Conservation (phyloP, 2,113 vertebrate genomes). For the Vanacampus margaritifer region DNA sequence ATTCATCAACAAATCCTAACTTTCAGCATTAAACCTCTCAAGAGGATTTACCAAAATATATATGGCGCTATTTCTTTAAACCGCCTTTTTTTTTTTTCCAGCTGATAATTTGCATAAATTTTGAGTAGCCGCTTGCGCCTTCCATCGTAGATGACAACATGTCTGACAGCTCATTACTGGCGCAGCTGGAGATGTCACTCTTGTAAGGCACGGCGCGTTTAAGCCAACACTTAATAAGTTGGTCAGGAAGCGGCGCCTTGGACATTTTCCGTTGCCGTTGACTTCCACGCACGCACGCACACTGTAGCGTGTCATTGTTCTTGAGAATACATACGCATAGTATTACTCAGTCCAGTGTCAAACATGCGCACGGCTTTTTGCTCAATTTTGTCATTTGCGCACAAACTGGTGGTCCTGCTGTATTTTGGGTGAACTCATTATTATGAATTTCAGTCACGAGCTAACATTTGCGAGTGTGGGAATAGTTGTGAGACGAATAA, state of each 20-base stretch:
- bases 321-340: conserved; percentile 16
- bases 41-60: conserved; percentile 10
- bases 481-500: no score
- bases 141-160: conserved; percentile 53
- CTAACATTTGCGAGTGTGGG: no score
- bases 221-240: conserved; percentile 59
- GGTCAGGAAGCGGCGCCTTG: conserved; percentile 64
- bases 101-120: conserved; percentile 24
- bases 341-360: conserved; percentile 13
- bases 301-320: neutral
- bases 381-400: conserved; percentile 7
- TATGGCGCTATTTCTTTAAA: conserved; percentile 14
- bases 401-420: conserved; percentile 1
- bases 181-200: conserved; percentile 68
- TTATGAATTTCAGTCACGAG: neutral
- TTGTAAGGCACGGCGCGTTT: conserved; percentile 59
- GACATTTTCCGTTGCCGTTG: conserved; percentile 43
- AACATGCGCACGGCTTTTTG: neutral
- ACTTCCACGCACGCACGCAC: conserved; percentile 15
- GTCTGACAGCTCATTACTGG: conserved; percentile 66
- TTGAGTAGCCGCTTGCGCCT: conserved; percentile 41
- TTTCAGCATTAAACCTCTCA: neutral
- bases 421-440: conserved; percentile 5
- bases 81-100: conserved; percentile 8
- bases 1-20: neutral